Base-by-base conservation (phyloP, 1,140 invertebrate species). In the Sipha flava region DNA sequence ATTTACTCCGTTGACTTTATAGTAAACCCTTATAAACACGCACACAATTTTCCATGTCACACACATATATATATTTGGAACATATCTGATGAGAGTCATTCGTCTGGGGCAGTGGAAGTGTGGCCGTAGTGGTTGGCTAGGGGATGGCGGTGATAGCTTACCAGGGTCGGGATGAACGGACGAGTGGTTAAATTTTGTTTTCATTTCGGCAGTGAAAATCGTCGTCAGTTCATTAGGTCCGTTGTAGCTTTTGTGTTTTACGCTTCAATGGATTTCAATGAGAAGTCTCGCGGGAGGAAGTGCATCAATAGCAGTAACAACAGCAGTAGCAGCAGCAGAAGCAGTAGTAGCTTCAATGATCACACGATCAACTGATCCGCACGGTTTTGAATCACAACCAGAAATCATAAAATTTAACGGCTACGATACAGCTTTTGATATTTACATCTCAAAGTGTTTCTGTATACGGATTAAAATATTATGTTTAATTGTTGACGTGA, bases 401-500 rank as follows among this genome's bases (percentile, higher is more conserved):
- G 66, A 70, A 70, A 70, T 70, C 66, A 43, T 70, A 47, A 70
- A 45, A 70, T 47, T 10, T 70, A 45, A 70, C 21, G 34, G 62
- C 2, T 10, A 43, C 10, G 37, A 0, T 12, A 21, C 21, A n/a
- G n/a, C n/a, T 64, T 34, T 34, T 1, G 37, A 64, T 37, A 14
- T 23, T 23, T 40, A 10, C 21, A 34, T 16, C 23, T n/a, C 18
- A 59, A 6, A 52, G n/a, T 52, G 7, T 52, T 23, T 23, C 1
- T 23, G 21, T 52, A 52, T 52, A 14, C 14, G 5, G 4, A 57
- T 57, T 57, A 23, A 18, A 29, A 21, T 31, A 62, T 45, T 45
- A 14, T 34, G 31, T 64, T 29, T 23, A 23, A 34, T 62, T 62
- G 29, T 62, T 3, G 57, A 16, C 29, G 29, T 34, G 6, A 29